phyloP scores from a whole-genome alignment of 2,797 vertebrate species.

The Notolabrus celidotus region DNA sequence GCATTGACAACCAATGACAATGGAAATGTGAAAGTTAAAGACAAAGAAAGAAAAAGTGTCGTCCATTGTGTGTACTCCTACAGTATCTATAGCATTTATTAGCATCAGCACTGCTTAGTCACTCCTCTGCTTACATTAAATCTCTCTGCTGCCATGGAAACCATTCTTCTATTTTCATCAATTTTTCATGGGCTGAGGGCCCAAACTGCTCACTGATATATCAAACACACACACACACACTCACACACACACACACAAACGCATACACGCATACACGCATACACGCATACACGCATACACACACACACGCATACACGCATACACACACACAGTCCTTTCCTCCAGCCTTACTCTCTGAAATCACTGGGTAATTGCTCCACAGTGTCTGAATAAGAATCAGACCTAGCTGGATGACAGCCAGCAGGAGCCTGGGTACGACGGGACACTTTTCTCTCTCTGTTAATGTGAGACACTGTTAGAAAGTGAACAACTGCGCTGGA shows the following conservation, averaged over 20 bases:
- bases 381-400: slow-evolving; percentile 38
- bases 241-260: slow-evolving; percentile 13
- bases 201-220: slow-evolving; percentile 50
- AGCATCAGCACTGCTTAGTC: slow-evolving; percentile 32
- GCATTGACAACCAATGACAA: not conserved
- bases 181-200: slow-evolving; percentile 63
- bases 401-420: slow-evolving; percentile 30
- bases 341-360: slow-evolving; percentile 27
- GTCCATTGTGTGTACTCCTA: not conserved
- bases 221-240: slow-evolving; percentile 25
- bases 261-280: slow-evolving; percentile 2
- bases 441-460: slow-evolving; percentile 18
- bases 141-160: slow-evolving; percentile 65
- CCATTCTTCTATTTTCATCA: slow-evolving; percentile 46
- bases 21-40: not conserved
- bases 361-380: slow-evolving; percentile 40
- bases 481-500: not conserved
- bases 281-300: slow-evolving; percentile 10
- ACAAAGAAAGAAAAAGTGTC: not conserved
- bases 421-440: not conserved
- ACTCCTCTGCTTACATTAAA: slow-evolving; percentile 50
- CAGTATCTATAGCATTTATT: slow-evolving; percentile 15
- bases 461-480: slow-evolving; percentile 22
- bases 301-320: slow-evolving; percentile 10
- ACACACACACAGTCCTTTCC: slow-evolving; percentile 1